These are phyloP conservation scores for Loris lydekkerianus DNA, from an alignment of 2,797 vertebrate species.

Conservation along the genomic window DNA sequence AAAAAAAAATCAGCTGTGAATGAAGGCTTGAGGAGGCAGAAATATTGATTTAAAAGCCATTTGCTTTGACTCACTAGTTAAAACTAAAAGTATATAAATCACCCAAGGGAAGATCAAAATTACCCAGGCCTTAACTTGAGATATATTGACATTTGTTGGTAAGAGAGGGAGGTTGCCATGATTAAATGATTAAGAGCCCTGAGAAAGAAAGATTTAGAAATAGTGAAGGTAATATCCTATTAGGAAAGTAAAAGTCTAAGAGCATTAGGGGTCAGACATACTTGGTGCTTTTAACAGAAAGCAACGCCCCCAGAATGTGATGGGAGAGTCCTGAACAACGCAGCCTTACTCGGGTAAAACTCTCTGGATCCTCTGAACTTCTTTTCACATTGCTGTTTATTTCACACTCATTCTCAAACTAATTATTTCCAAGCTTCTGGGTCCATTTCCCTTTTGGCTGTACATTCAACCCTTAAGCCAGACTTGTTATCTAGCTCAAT, in stretches of 20 bases:
- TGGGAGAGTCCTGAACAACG: not conserved
- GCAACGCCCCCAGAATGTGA: not conserved
- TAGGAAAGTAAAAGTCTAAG: not conserved
- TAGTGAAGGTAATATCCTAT: not conserved
- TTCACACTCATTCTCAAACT: not conserved
- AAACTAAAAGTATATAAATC: slow-evolving; percentile 13
- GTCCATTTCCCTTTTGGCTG: not conserved
- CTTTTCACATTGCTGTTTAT: not conserved
- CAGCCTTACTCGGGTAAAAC: not conserved
- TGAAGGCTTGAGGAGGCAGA: not conserved
- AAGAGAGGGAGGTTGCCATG: too few relatives aligned
- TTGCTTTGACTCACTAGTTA: slow-evolving; percentile 42
- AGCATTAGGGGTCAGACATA: not conserved
- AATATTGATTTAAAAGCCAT: slow-evolving; percentile 43
- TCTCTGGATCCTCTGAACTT: not conserved
- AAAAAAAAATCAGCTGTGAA: not conserved
- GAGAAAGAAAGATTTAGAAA: slow-evolving; percentile 25
- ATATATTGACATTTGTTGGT: not conserved
- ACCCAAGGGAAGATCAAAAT: not conserved
- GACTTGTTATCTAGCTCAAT: not conserved
- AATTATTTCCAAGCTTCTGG: not conserved
- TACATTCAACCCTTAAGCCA: not conserved
- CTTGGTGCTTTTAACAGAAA: not conserved
- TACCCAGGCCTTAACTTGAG: not conserved
- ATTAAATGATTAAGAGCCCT: not conserved